Conservation (phyloP, 1,140 invertebrate species). For the Heliconius eleuchia region DNA sequence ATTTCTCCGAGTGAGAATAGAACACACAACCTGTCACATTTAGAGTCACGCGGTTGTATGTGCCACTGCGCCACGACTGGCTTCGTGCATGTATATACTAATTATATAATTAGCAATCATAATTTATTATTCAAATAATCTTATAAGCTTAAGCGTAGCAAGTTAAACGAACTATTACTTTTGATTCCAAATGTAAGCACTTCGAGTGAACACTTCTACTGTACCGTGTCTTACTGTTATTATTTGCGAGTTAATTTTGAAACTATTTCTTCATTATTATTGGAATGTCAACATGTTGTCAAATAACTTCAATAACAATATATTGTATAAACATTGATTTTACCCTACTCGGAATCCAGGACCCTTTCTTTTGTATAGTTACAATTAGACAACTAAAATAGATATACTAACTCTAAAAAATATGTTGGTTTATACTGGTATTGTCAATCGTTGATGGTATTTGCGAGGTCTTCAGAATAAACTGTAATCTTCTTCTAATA, state of each 20-base stretch:
- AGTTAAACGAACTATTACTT: conserved; percentile 6
- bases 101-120: neutral
- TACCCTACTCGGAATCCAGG: neutral
- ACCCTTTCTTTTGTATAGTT: neutral
- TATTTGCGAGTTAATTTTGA: neutral
- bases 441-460: neutral
- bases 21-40: too few species aligned
- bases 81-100: neutral
- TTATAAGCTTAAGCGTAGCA: neutral
- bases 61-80: too few species aligned
- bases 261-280: too few species aligned
- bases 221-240: neutral
- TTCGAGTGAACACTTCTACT: neutral
- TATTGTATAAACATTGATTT: too few species aligned
- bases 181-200: neutral
- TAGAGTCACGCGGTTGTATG: too few species aligned
- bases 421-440: neutral
- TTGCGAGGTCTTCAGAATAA: neutral
- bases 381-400: neutral
- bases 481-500: neutral
- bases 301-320: too few species aligned
- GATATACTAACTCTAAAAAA: neutral
- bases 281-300: too few species aligned
- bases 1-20: too few species aligned
- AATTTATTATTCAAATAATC: neutral